A percentile compares a stretch with the other conserved stretches of the same genome.
Evolutionary conservation across 2,113 vertebrate species (phyloP).

Genomic region (Neogobius melanostomus): DNA sequence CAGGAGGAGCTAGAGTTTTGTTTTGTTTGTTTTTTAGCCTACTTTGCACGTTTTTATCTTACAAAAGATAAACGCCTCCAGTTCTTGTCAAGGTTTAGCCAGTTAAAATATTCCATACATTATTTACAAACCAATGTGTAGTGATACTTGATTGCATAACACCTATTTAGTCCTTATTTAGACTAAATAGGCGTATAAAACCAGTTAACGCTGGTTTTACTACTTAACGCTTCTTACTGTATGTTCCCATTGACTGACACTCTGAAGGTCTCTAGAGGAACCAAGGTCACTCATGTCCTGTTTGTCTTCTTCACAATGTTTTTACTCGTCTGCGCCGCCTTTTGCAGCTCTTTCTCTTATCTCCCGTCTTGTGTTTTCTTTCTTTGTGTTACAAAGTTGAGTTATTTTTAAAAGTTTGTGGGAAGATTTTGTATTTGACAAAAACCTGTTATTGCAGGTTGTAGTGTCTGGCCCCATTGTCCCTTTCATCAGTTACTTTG

Average conservation of each 20-base stretch:
- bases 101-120: no score
- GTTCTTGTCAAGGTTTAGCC: no score
- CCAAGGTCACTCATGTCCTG: constrained; percentile 28
- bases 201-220: not conserved
- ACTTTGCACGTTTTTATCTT: no score
- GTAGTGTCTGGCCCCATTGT: not conserved
- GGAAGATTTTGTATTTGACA: constrained; percentile 6
- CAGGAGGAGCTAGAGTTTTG: no score
- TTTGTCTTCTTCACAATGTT: constrained; percentile 53
- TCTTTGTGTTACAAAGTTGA: constrained; percentile 15
- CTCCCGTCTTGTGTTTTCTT: constrained; percentile 15
- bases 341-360: constrained; percentile 20
- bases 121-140: no score
- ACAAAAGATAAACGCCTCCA: no score
- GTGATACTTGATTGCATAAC: no score
- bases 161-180: no score
- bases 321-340: constrained; percentile 20
- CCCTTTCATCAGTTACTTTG: not conserved
- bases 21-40: no score
- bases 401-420: constrained; percentile 15
- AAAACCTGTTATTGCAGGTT: not conserved
- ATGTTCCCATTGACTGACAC: constrained; percentile 33
- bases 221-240: constrained; percentile 4
- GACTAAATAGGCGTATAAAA: no score
- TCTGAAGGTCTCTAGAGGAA: constrained; percentile 24